Base-by-base conservation (phyloP, 2,888 invertebrate species). In the Amblyjoppa proteus region DNA sequence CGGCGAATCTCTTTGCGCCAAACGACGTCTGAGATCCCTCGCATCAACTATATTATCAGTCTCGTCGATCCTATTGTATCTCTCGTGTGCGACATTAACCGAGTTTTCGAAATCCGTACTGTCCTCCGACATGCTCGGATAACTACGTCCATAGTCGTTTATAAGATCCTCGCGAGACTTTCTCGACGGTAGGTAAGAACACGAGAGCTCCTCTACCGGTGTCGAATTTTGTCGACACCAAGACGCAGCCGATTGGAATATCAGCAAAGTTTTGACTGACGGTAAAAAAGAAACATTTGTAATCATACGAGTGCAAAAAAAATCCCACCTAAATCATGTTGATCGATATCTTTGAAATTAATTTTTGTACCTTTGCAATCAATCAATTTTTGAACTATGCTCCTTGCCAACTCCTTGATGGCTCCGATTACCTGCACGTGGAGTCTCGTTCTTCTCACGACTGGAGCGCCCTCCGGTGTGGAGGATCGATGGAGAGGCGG, bases 141-240 rank as follows among this genome's bases (percentile, higher is more conserved):
- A 87, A 4, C 88, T 88, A 16, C 7, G 64, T 0, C 75, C 79
- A 9, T 88, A 89, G 78, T 89, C 85, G 16, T 71, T 84, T 11
- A 92, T n/a, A 6, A 92, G 58, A 25, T 89, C 91, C 7, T 92
- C 92, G 0, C 83, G 90, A 58, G 78, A 31, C 75, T 90, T 92
- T 49, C 87, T 92, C 2, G 91, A 88, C 0, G 92, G 88, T 7
- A 90, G 53, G 77, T 94, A 94, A 0, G 93, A 93, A 56, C 94
- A 94, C 9, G 93, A 92, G 25, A 93, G 87, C 45, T 93, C 91
- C 80, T 94, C 94, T 9, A 88, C 87, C 2, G 89, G 88, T 0
- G 82, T 69, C 3, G 88, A 79, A 78, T 86, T 90, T 16, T 81
- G 85, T 20, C 85, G 89, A 41, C 86, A 89, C 90, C 91, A 90